phyloP scores from a whole-genome alignment of 2,888 invertebrate species.

The Agrotis segetum region DNA sequence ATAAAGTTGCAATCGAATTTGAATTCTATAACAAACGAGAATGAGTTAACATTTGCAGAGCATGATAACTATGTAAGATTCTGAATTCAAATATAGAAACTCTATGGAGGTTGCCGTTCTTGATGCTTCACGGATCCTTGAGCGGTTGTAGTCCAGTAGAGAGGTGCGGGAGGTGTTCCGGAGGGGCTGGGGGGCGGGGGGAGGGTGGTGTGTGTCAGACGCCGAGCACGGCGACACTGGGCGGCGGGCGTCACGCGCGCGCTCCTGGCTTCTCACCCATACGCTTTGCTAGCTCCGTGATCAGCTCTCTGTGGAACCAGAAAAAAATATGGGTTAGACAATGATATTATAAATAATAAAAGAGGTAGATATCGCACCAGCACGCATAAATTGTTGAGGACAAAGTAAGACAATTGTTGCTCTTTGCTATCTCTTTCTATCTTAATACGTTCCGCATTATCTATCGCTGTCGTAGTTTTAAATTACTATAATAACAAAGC shows the following conservation, averaged over 20 bases:
- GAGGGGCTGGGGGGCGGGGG: neutral
- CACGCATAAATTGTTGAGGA: too few relatives aligned
- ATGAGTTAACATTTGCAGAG: neutral
- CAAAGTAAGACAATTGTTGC: too few relatives aligned
- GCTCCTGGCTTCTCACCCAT: constrained; percentile 81
- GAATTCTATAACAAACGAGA: neutral
- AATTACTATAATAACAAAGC: too few relatives aligned
- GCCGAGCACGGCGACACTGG: constrained; percentile 75
- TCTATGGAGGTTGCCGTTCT: neutral
- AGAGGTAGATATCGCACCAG: too few relatives aligned
- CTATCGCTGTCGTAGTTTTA: too few relatives aligned
- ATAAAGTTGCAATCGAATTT: neutral
- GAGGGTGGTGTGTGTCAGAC: constrained; percentile 71
- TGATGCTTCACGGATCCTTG: neutral
- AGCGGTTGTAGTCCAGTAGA: neutral
- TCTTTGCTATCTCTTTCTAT: too few relatives aligned
- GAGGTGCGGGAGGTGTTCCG: neutral
- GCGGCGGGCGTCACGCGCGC: constrained; percentile 70
- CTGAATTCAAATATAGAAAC: neutral
- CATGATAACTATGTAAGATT: neutral
- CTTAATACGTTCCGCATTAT: too few relatives aligned
- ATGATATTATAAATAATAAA: too few relatives aligned
- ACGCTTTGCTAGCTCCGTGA: constrained; percentile 84
- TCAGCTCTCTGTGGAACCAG: constrained; percentile 78
- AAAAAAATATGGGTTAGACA: constrained; percentile 84